Evolutionary conservation across 2,113 vertebrate species (phyloP).

Genomic region (Ciconia maguari): DNA sequence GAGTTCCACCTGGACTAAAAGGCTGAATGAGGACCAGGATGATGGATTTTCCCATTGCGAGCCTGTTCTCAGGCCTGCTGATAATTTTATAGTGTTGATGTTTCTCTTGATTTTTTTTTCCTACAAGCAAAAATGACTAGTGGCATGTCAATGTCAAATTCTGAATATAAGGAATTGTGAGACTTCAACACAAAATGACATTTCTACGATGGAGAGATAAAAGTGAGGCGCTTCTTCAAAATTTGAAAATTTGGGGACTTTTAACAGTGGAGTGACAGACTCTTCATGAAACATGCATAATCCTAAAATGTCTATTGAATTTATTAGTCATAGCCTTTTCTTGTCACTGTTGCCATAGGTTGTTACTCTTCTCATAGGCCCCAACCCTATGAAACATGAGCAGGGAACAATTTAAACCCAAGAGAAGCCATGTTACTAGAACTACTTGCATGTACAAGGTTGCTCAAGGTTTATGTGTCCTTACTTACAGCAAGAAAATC

Average conservation of each 20-base stretch:
- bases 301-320: background rate
- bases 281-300: background rate
- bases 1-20: background rate
- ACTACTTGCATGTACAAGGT: background rate
- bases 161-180: background rate
- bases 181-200: background rate
- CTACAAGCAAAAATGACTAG: background rate
- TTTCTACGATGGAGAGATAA: background rate
- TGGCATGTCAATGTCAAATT: background rate
- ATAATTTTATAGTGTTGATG: background rate
- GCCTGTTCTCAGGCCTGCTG: background rate
- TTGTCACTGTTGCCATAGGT: background rate
- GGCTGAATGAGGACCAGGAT: background rate
- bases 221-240: background rate
- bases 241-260: background rate
- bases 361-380: background rate
- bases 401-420: background rate
- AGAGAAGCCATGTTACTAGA: background rate
- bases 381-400: background rate
- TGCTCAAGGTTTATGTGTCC: background rate
- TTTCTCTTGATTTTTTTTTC: background rate
- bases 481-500: background rate
- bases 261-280: background rate
- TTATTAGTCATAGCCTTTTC: background rate
- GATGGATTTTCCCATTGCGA: rapidly evolving